Base-by-base conservation (phyloP, 1,140 invertebrate species). In the Zaprionus africanus region DNA sequence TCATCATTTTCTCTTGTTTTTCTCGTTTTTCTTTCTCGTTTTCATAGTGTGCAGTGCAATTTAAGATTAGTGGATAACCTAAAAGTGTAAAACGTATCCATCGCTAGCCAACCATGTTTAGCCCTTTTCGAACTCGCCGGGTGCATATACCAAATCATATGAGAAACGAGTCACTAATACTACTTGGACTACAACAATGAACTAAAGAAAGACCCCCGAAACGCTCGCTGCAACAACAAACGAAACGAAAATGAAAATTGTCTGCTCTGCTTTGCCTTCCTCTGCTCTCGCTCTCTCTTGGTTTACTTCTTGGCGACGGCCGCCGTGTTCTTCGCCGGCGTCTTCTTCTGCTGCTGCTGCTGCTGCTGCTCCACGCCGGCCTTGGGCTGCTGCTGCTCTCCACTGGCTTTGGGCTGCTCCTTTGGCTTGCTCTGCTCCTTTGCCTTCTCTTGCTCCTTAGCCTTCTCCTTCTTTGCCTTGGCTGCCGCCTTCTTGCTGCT, bases 111-210 rank as follows among this genome's bases (percentile, higher is more conserved):
- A 76, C 78, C 84, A 70, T 64, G 38, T 83, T 46, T 17, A 49
- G 84, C 85, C 81, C 67, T 69, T 84, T 88, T 79, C 84, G 84
- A 84, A 88, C 85, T 81, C 81, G 67, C 84, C 85, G 68, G 71
- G 65, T 84, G 85, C 84, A 81, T 87, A 90, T 22, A 36, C 85
- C 84, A 87, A 80, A 70, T 65, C 7, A 83, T 60, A 78, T 26
- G 26, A 38, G 38, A 26, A 85, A 41, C 54, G 34, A 54, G 26
- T 62, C 13, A 56, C 49, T 68, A 71, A 62, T 22, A 60, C 46
- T 66, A 69, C 38, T n/a, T 46, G 41, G n/a, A 46, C 59, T 73
- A 73, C 59, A 73, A 65, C 49, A 73, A 72, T 34, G 38, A 65
- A 65, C 63, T 70, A 71, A 60, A 46, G 64, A 83, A 73, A 72